These are phyloP conservation scores for Apteryx owenii DNA, from an alignment of 2,113 vertebrate species.

Conservation along the genomic window DNA sequence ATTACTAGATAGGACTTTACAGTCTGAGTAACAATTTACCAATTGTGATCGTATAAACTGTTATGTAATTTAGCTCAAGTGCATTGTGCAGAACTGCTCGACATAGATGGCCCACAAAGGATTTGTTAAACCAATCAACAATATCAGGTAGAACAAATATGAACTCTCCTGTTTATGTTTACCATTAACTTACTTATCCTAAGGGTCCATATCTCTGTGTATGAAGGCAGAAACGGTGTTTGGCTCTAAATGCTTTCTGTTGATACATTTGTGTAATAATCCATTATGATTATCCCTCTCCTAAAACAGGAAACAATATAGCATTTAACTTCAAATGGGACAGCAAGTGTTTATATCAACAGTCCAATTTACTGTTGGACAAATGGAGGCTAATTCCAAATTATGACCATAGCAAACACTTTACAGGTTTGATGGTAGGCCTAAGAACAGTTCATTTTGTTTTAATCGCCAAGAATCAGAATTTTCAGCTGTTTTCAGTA, in stretches of 20 bases:
- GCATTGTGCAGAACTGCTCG: conserved; percentile 28
- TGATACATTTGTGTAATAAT: conserved; percentile 40
- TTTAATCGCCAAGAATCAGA: conserved; percentile 16
- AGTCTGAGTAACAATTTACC: conserved; percentile 53
- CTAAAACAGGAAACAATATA: conserved; percentile 40
- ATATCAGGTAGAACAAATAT: conserved; percentile 67
- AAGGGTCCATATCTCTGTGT: conserved; percentile 60
- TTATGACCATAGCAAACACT: neutral
- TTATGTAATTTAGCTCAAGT: conserved; percentile 66
- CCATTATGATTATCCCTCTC: conserved; percentile 43
- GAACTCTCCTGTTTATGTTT: conserved; percentile 69
- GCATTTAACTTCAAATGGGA: conserved; percentile 1
- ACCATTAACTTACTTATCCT: conserved; percentile 72
- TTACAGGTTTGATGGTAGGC: neutral
- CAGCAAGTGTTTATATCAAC: neutral
- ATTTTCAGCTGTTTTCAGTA: conserved; percentile 15
- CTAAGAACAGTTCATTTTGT: neutral
- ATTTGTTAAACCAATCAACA: conserved; percentile 70
- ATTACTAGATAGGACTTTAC: conserved; percentile 45
- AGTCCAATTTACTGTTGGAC: neutral
- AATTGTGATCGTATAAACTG: conserved; percentile 20
- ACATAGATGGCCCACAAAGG: conserved; percentile 61
- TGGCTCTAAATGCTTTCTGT: conserved; percentile 49
- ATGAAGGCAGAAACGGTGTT: conserved; percentile 44
- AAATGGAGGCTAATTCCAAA: conserved; percentile 24